Evolutionary conservation across 2,888 invertebrate species (phyloP).

Genomic region (Thumatha senex): DNA sequence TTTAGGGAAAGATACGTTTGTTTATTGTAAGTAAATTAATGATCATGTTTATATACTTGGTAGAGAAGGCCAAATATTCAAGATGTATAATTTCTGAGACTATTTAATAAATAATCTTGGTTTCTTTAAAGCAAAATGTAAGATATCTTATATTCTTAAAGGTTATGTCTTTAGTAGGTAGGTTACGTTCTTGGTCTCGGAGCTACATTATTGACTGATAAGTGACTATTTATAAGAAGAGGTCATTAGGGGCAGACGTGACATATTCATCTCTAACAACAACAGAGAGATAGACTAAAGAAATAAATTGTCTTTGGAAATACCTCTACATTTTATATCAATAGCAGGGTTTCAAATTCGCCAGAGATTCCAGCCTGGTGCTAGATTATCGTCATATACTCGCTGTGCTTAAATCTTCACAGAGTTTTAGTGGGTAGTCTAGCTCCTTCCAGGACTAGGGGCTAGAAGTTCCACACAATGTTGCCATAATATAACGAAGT

Average conservation of each 20-base stretch:
- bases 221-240: not conserved
- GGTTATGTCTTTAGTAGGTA: not conserved
- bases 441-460: too few species aligned
- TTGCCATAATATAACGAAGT: too few species aligned
- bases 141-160: not conserved
- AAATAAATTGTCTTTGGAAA: not conserved
- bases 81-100: slow-evolving; percentile 11
- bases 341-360: too few species aligned
- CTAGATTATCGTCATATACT: too few species aligned
- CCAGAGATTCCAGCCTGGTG: too few species aligned
- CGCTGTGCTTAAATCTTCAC: too few species aligned
- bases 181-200: not conserved
- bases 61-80: slow-evolving; percentile 19
- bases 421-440: too few species aligned
- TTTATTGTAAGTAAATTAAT: not conserved
- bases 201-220: not conserved
- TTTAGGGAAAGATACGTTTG: slow-evolving; percentile 1
- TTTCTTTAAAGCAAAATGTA: slow-evolving; percentile 2
- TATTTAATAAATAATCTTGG: slow-evolving; percentile 11
- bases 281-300: not conserved
- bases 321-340: not conserved
- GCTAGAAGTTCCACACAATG: too few species aligned
- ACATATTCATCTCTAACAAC: not conserved
- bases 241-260: not conserved
- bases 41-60: not conserved